Base-by-base conservation (phyloP, 1,140 invertebrate species). In the Philopotamus ludificatus region DNA sequence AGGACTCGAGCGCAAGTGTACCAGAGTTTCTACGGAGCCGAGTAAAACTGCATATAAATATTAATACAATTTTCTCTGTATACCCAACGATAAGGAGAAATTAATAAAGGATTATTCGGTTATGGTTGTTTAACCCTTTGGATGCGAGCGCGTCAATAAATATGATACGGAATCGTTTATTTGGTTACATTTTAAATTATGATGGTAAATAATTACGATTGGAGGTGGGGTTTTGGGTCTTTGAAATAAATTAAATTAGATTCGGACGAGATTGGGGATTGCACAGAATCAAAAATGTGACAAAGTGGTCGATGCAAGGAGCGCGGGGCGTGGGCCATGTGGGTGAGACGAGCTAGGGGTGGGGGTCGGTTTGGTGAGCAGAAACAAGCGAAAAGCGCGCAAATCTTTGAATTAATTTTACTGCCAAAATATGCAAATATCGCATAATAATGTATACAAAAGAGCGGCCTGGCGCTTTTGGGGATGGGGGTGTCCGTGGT, bases 321-420 rank as follows among this genome's bases (percentile, higher is more conserved):
- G 16, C 1, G n/a, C 16, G 28, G 3, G 57, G 34, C 42, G 10
- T 54, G 57, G 42, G 51, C 12, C 10, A 44, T 15, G 18, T 9
- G 34, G 34, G 12, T n/a, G 34, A 20, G 26, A 3, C 12, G 53
- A 15, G 22, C 10, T 2, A 21, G 9, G 15, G 15, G 10, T 21
- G 21, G 23, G 54, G 26, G 8, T 8, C 39, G 3, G 16, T 34
- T 23, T 41, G 57, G 53, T 57, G 25, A 60, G 57, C 57, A 60
- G 57, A 60, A 60, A 60, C 57, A 60, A 60, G 54, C 61, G 57
- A 60, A 63, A 61, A 53, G 66, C 76, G 77, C 55, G 78, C 77
- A 80, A 80, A 81, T 81, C 78, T 81, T 78, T 76, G 78, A 81
- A 81, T 80, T 80, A 80, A 81, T 80, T 81, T 81, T 79, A 81